Base-by-base conservation (phyloP, 2,888 invertebrate species). In the Scaptomyza tumidula region DNA sequence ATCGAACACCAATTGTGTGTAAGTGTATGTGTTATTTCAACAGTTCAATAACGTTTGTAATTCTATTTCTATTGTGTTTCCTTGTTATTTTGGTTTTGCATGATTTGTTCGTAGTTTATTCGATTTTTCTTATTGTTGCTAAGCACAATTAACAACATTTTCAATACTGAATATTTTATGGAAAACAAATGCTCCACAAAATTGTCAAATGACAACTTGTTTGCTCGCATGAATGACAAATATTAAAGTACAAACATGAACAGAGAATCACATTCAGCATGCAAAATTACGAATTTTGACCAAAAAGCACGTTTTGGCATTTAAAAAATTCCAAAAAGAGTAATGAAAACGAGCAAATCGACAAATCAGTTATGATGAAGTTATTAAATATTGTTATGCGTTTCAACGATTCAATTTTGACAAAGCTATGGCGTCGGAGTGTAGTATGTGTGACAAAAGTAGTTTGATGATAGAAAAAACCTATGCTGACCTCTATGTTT, bases 1-100 rank as follows among this genome's bases (percentile, higher is more conserved):
- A 67, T 61, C 55, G 64, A 65, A 41, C 66, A 66, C 54, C 54
- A 65, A 39, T 53, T 59, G 35, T 13, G 24, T 46, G 7, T 31
- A 9, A 11, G 19, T 52, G 37, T 58, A 44, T 49, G 41, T 43
- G 60, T 63, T 60, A 58, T 71, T 70, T 56, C 35, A 41, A 52
- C 44, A 52, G 68, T 53, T 79, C 67, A 73, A 68, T 76, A 72
- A 60, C 59, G 62, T 70, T 71, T 78, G 72, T 45, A 64, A 59
- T 72, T 64, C 43, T 45, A 24, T 24, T 19, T 19, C 19, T 19
- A 19, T 19, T 19, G 13, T 19, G 9, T 16, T 66, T n/a, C n/a
- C n/a, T n/a, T 56, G 48, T 66, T 24, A 63, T 46, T 58, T 53
- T 49, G 37, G 52, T 27, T 48, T 52, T 44, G 43, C 43, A 45